Evolutionary conservation across 2,113 vertebrate species (phyloP).

Genomic region (Gopherus evgoodei): DNA sequence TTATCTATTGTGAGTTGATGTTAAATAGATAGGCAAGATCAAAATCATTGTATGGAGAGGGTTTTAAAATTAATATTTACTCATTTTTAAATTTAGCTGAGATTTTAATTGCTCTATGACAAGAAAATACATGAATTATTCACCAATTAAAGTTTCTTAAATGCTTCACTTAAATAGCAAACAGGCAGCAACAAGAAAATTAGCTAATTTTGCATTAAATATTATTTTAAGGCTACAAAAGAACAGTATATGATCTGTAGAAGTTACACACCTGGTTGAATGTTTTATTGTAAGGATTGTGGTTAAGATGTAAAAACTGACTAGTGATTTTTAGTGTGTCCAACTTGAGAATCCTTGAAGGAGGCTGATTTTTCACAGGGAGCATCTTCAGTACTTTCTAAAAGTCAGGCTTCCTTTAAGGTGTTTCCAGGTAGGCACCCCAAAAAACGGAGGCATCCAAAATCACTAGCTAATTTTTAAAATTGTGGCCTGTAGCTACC

Average conservation of each 20-base stretch:
- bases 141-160: neutral
- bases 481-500: constrained; percentile 32
- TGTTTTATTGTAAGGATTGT: neutral
- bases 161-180: neutral
- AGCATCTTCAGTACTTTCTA: constrained; percentile 24
- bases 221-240: neutral
- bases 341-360: neutral
- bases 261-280: neutral
- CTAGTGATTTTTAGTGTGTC: constrained; percentile 11
- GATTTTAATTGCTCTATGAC: neutral
- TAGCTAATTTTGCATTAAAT: neutral
- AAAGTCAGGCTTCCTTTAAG: constrained; percentile 53
- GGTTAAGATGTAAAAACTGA: neutral
- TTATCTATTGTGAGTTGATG: neutral
- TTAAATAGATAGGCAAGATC: neutral
- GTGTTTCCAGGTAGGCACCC: neutral
- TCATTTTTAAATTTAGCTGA: neutral
- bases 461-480: constrained; percentile 33
- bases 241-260: neutral
- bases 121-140: neutral
- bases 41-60: neutral
- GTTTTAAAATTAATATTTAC: neutral
- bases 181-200: constrained; percentile 14
- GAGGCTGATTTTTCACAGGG: neutral
- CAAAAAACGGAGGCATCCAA: constrained; percentile 35